phyloP scores from a whole-genome alignment of 2,797 vertebrate species.

The Choloepus didactylus region DNA sequence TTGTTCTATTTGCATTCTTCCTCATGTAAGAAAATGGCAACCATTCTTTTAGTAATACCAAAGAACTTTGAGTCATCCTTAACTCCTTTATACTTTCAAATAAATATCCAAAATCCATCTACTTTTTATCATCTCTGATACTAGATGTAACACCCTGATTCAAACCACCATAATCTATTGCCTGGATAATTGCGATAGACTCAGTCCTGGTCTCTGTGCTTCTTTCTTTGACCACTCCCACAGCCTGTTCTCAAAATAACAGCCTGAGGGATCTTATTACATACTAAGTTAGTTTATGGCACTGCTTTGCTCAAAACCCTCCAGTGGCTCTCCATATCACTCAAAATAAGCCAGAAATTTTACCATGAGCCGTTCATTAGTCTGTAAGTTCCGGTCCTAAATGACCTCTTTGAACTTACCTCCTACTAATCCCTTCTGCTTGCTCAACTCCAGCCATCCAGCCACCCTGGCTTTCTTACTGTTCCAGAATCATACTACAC shows the following conservation, averaged over 20 bases:
- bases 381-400: neutral
- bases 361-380: neutral
- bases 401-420: neutral
- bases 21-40: neutral
- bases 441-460: neutral
- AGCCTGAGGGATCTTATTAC: neutral
- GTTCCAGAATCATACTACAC: neutral
- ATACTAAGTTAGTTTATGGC: neutral
- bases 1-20: neutral
- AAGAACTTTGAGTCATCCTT: neutral
- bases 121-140: too few species aligned
- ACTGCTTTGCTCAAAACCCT: neutral
- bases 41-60: neutral
- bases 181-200: neutral
- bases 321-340: neutral
- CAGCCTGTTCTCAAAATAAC: neutral
- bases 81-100: neutral
- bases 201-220: neutral
- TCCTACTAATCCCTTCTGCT: neutral
- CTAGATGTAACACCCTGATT: neutral
- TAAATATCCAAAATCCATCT: neutral
- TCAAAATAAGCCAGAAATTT: neutral
- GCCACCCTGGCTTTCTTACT: neutral
- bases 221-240: neutral
- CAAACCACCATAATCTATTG: neutral